Percentiles rank a stretch among this genome's conserved stretches.
phyloP scores from a whole-genome alignment of 2,113 vertebrate species.

The Origma solitaria region DNA sequence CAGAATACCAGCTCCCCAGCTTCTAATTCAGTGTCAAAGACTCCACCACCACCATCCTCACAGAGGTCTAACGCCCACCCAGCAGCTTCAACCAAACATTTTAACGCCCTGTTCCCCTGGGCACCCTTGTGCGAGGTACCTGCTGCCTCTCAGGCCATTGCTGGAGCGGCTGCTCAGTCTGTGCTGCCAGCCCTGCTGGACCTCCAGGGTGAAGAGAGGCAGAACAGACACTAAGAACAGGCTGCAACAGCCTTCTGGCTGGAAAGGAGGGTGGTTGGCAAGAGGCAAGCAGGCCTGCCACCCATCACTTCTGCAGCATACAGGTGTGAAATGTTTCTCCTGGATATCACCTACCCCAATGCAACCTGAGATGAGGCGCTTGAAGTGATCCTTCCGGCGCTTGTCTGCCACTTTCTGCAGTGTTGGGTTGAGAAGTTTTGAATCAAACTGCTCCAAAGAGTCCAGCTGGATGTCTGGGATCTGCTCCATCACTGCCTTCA shows the following conservation, averaged over 20 bases:
- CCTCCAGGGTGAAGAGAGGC: background rate
- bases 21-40: background rate
- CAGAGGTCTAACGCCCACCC: background rate
- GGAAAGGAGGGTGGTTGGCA: background rate
- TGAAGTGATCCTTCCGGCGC: constrained; percentile 93
- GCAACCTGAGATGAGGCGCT: constrained; percentile 89
- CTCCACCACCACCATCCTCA: background rate
- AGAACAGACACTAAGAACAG: background rate
- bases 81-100: background rate
- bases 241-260: background rate
- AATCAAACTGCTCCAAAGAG: constrained; percentile 89
- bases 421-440: constrained; percentile 80
- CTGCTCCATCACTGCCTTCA: constrained; percentile 88
- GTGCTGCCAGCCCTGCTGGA: background rate
- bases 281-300: background rate
- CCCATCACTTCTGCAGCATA: background rate
- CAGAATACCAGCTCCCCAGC: background rate
- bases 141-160: background rate
- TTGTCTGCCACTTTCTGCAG: constrained; percentile 85
- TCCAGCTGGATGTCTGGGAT: constrained; percentile 87
- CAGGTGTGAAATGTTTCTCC: background rate
- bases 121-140: background rate
- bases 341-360: constrained; percentile 82
- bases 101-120: accelerated
- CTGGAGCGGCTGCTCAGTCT: background rate